Percentiles rank a stretch among this genome's conserved stretches.
phyloP scores from a whole-genome alignment of 2,888 invertebrate genomes.

The Drosophila colorata region DNA sequence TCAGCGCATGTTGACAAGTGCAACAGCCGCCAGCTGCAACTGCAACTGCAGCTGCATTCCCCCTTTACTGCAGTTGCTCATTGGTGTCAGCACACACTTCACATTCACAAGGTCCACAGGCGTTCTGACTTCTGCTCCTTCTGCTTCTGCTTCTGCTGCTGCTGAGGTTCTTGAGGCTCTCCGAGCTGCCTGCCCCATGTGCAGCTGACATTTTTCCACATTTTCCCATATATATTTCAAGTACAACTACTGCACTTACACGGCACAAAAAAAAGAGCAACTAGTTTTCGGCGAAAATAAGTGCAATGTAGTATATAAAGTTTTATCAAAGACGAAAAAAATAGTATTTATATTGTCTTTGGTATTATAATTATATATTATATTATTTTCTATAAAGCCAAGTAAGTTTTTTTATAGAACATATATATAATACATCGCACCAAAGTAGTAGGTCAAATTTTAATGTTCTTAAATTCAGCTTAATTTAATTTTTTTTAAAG shows the following conservation, averaged over 20 bases:
- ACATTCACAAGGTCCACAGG: constrained; percentile 30
- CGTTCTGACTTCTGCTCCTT: constrained; percentile 21
- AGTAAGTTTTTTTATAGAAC: no score
- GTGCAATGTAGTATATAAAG: no score
- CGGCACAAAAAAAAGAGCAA: neutral
- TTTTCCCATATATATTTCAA: neutral
- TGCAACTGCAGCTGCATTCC: neutral
- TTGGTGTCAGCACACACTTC: constrained; percentile 29
- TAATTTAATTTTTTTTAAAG: no score
- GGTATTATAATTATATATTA: no score
- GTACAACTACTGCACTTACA: constrained; percentile 4
- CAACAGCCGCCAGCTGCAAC: constrained; percentile 59
- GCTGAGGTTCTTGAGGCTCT: constrained; percentile 19
- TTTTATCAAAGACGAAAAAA: no score
- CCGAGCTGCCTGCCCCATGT: constrained; percentile 29
- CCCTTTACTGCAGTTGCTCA: constrained; percentile 24
- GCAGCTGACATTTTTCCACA: constrained; percentile 64
- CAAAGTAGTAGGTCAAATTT: no score
- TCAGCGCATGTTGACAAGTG: constrained; percentile 65
- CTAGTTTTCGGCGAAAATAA: no score
- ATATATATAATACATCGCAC: no score
- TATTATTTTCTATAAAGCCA: no score
- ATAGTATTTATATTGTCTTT: no score
- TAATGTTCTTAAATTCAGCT: no score
- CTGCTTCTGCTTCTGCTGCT: constrained; percentile 13